Evolutionary conservation across 2,113 vertebrate species (phyloP), one percentile per base, ranked within the genome.

Genomic region (Bufo gargarizans): DNA sequence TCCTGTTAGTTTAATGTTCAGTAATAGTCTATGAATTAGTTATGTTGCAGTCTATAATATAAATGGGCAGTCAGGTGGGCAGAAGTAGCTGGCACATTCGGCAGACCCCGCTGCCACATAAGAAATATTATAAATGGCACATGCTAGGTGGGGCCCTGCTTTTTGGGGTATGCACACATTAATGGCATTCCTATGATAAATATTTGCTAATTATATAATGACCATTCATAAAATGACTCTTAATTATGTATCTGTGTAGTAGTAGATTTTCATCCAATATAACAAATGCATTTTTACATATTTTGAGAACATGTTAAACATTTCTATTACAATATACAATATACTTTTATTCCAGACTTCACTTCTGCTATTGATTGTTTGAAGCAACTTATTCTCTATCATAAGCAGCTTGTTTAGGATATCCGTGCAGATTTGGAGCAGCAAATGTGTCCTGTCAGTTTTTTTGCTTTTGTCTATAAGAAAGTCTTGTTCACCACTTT

Each of bases 381-480:
- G 33, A 82, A 17, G 11, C 47, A 22, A 63, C n/a, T 82, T 0
- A 61, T 47, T 47, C 8, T 47, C 14, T 63, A 14, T 20, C 4
- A 14, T 77, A 20, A 82, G 59, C 55, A 79, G 78, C 12, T 80
- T 80, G 22, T 43, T 61, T 63, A 69, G n/a, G 49, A 83, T 69
- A 69, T 22, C 20, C 53, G 63, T 53, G 19, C 47, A 83, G 61
- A 7, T 53, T 22, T 53, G 45, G 11, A 43, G 4, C 19, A 16
- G 7, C 80, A 33, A 33, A 33, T 33, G 33, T 33, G 33, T 33
- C 58, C 58, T 49, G 63, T 61, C 22, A 47, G 43, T 81, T 45
- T 81, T 82, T 3, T 50, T 67, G 17, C 61, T 11, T 11, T 14
- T 82, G 58, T 82, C 65, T 63, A 33, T 33, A 33, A 33, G 33